Evolutionary conservation across 2,113 vertebrate species (phyloP).

Genomic region (Gyps fulvus): DNA sequence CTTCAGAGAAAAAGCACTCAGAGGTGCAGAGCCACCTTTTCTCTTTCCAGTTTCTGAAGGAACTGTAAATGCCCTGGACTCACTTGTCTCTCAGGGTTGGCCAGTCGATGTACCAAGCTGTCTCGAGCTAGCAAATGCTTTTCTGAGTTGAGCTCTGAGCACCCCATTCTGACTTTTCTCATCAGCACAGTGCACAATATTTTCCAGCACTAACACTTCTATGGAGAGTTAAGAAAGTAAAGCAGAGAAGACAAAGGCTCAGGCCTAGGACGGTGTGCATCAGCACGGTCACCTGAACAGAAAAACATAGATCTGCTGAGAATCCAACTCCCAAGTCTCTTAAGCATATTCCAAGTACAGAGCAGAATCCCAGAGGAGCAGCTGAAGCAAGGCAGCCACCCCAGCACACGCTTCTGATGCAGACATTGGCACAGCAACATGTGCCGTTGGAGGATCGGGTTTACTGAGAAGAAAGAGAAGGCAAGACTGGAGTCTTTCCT

Average conservation of each 20-base stretch:
- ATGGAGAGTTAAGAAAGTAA: too few relatives aligned
- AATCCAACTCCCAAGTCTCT: rapidly evolving
- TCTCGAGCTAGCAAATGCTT: not conserved
- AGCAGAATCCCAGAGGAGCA: not conserved
- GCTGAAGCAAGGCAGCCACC: not conserved
- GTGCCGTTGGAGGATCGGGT: rapidly evolving
- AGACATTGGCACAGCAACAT: rapidly evolving
- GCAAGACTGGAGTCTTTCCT: not conserved
- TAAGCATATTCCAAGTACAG: not conserved
- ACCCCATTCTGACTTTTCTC: not conserved
- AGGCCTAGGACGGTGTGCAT: not conserved
- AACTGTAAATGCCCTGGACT: rapidly evolving
- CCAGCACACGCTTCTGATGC: rapidly evolving
- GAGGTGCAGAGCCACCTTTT: not conserved
- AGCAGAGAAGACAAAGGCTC: not conserved
- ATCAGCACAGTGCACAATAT: rapidly evolving
- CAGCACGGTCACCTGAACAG: not conserved
- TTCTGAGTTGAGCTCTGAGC: not conserved
- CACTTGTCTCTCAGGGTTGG: not conserved
- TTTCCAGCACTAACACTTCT: not conserved
- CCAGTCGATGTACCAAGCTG: not conserved
- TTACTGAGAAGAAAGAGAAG: not conserved
- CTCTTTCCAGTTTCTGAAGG: not conserved
- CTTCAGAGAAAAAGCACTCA: not conserved
- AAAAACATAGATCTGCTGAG: not conserved